A percentile compares a stretch with the other conserved stretches of the same genome.
Evolutionary conservation across 2,113 vertebrate species (phyloP).

Genomic region (Saccopteryx leptura): DNA sequence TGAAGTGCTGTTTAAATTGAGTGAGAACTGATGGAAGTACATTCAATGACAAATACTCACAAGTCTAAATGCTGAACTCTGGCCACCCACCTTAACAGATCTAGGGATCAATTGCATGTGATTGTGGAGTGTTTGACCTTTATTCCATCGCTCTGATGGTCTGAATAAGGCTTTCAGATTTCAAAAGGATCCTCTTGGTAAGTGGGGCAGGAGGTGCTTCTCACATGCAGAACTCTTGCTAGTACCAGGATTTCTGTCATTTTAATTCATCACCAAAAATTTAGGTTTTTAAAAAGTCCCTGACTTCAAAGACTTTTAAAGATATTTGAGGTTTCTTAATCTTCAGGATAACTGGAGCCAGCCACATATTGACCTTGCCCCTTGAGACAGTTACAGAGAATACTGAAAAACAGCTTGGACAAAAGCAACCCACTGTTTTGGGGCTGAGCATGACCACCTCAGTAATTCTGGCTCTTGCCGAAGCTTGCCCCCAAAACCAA

Average conservation of each 20-base stretch:
- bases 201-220: neutral
- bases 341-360: neutral
- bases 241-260: neutral
- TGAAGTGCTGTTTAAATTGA: slow-evolving; percentile 2
- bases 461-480: neutral
- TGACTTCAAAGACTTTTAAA: slow-evolving; percentile 55
- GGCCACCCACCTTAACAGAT: neutral
- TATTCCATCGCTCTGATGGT: neutral
- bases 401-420: neutral
- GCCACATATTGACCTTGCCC: neutral
- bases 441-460: neutral
- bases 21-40: neutral
- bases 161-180: neutral
- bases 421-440: neutral
- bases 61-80: slow-evolving; percentile 14
- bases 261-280: neutral
- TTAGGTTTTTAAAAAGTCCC: neutral
- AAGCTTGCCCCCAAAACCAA: neutral
- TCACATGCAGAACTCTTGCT: neutral
- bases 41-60: neutral
- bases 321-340: neutral
- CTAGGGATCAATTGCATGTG: neutral
- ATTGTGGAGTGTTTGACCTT: neutral
- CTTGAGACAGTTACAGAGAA: neutral
- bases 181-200: neutral